Percentiles rank a stretch among this genome's conserved stretches.
phyloP scores from a whole-genome alignment of 2,113 vertebrate genomes.

The Ariopsis seemanni region DNA sequence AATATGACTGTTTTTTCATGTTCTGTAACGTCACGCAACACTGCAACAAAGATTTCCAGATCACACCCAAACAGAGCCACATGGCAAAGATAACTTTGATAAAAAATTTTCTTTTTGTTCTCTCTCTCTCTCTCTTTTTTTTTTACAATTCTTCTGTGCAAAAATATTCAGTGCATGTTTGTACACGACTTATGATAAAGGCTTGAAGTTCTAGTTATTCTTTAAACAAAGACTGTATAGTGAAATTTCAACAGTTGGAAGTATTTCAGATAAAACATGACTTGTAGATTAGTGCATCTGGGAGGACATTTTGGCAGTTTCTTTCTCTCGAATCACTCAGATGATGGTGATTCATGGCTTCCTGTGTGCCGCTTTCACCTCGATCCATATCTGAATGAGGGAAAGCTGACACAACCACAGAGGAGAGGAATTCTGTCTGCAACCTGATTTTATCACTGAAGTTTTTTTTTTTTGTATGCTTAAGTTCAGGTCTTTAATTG shows the following conservation, averaged over 20 bases:
- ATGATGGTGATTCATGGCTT: conserved; percentile 53
- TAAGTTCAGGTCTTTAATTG: background rate
- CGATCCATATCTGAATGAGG: conserved; percentile 42
- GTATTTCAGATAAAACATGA: conserved; percentile 42
- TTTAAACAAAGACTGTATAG: background rate
- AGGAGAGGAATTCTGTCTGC: conserved; percentile 2
- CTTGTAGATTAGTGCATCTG: conserved; percentile 37
- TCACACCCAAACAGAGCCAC: background rate
- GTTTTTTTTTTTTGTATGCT: background rate
- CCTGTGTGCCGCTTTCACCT: conserved; percentile 40
- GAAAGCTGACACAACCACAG: conserved; percentile 19
- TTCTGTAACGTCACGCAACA: too few species aligned
- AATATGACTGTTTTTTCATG: too few species aligned
- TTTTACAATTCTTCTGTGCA: background rate
- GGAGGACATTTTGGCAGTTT: conserved; percentile 37
- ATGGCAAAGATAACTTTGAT: background rate
- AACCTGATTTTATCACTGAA: background rate
- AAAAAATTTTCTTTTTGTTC: too few species aligned
- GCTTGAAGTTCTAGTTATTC: background rate
- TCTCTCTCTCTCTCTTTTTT: background rate
- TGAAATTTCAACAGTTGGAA: conserved; percentile 29
- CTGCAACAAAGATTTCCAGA: background rate
- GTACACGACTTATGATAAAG: conserved; percentile 9
- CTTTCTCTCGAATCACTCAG: conserved; percentile 10
- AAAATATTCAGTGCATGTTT: conserved; percentile 19